These are phyloP conservation scores for Holcopasites calliopsidis DNA, from an alignment of 1,140 invertebrate genomes.

Conservation along the genomic window DNA sequence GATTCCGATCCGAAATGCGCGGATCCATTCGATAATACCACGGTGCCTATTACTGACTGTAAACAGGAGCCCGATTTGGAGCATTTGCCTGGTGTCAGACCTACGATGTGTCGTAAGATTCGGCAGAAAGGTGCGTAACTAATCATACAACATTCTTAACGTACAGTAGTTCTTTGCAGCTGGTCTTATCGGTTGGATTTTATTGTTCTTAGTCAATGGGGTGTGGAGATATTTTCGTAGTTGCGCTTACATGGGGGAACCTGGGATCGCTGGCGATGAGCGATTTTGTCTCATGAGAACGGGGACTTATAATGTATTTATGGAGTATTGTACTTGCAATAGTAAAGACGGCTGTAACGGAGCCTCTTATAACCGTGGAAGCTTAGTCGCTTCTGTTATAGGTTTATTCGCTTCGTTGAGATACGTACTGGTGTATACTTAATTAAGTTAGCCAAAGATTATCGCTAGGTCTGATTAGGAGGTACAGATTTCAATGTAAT, in stretches of 20 bases:
- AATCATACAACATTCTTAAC: neutral
- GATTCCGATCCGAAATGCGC: conserved; percentile 93
- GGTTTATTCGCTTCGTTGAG: conserved; percentile 39
- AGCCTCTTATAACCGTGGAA: conserved; percentile 69
- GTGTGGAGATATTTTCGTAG: conserved; percentile 94
- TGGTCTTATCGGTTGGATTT: conserved; percentile 35
- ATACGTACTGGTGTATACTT: conserved; percentile 26
- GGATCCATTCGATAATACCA: conserved; percentile 95
- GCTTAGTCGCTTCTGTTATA: conserved; percentile 36
- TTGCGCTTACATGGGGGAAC: conserved; percentile 94
- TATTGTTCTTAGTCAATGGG: conserved; percentile 86
- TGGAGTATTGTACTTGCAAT: conserved; percentile 96
- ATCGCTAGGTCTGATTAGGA: conserved; percentile 34
- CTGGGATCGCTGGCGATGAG: conserved; percentile 93
- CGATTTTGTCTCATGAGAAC: conserved; percentile 94
- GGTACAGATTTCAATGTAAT: conserved; percentile 18
- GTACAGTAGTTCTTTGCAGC: neutral
- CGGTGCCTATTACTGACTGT: conserved; percentile 93
- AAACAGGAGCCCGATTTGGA: conserved; percentile 83
- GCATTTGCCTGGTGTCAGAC: conserved; percentile 85
- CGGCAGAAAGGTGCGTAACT: conserved; percentile 89
- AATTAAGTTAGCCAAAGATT: conserved; percentile 38
- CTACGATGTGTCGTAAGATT: conserved; percentile 96
- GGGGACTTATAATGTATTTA: conserved; percentile 95
- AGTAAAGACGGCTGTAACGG: conserved; percentile 95